These are phyloP conservation scores for Arctocebus calabarensis DNA, from an alignment of 2,797 vertebrate species.

Conservation along the genomic window DNA sequence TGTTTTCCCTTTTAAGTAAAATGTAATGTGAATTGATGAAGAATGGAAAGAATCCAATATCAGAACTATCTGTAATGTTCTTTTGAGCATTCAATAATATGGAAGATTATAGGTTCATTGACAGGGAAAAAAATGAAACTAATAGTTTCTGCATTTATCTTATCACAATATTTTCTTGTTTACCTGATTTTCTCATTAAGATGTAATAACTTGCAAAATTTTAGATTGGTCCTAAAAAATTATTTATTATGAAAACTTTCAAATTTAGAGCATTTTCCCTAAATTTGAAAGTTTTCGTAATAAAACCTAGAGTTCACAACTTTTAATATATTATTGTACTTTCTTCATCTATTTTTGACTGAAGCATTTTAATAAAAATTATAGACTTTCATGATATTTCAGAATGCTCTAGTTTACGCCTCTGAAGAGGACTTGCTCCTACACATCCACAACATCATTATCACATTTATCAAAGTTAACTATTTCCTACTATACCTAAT, in stretches of 20 bases:
- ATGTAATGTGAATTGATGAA: background rate
- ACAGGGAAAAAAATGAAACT: conserved; percentile 46
- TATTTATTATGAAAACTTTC: conserved; percentile 32
- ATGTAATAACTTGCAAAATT: conserved; percentile 47
- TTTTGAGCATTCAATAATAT: conserved; percentile 40
- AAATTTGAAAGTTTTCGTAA: too few species aligned
- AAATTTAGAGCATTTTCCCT: too few species aligned
- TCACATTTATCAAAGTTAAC: conserved; percentile 41
- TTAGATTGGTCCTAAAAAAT: background rate
- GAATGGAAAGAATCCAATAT: conserved; percentile 38
- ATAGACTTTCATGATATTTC: conserved; percentile 17
- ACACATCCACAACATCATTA: conserved; percentile 10
- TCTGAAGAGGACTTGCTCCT: background rate
- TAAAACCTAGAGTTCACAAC: background rate
- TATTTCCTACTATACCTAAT: conserved; percentile 47
- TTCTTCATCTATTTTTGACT: conserved; percentile 43
- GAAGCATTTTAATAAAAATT: conserved; percentile 58
- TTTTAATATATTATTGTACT: conserved; percentile 36
- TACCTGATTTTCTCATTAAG: conserved; percentile 53
- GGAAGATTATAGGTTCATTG: conserved; percentile 40
- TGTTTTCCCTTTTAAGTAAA: conserved; percentile 46
- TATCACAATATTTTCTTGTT: conserved; percentile 47
- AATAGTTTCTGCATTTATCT: conserved; percentile 45
- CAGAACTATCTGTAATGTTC: conserved; percentile 18
- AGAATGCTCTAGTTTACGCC: conserved; percentile 21